A percentile compares a stretch with the other conserved stretches of the same genome.
phyloP scores from a whole-genome alignment of 2,888 invertebrate genomes.

The Nasonovia ribisnigri region DNA sequence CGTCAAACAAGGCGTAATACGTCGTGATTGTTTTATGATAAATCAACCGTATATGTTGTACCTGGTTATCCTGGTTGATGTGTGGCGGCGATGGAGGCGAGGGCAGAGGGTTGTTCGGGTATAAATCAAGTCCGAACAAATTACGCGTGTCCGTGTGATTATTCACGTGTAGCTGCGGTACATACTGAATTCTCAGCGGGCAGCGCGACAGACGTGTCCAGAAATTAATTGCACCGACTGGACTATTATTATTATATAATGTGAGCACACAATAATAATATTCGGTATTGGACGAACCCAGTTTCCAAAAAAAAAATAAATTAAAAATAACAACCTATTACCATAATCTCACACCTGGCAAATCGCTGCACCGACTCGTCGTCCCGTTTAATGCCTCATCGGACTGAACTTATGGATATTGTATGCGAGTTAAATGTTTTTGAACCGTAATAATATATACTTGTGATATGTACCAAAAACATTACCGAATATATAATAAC shows the following conservation, averaged over 20 bases:
- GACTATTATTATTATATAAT: conserved; percentile 19
- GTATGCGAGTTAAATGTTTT: neutral
- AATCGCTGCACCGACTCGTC: neutral
- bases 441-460: neutral
- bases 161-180: neutral
- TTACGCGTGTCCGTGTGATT: conserved; percentile 24
- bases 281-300: neutral
- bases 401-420: neutral
- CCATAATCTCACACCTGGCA: neutral
- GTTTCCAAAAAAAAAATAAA: neutral
- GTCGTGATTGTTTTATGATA: conserved; percentile 20
- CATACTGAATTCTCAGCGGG: conserved; percentile 54
- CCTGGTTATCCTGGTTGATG: neutral
- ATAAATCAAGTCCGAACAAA: conserved; percentile 49
- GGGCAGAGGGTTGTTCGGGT: neutral
- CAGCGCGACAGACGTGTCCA: conserved; percentile 25
- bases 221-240: conserved; percentile 45
- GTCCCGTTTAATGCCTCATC: no score
- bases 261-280: neutral
- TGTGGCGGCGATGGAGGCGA: neutral
- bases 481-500: neutral
- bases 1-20: neutral
- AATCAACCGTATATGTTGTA: neutral
- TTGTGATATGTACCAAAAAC: neutral
- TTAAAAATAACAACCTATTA: neutral